Percentiles rank a stretch among this genome's conserved stretches.
These are phyloP conservation scores for Chionomys nivalis DNA, from an alignment of 2,113 vertebrate genomes.

Conservation along the genomic window DNA sequence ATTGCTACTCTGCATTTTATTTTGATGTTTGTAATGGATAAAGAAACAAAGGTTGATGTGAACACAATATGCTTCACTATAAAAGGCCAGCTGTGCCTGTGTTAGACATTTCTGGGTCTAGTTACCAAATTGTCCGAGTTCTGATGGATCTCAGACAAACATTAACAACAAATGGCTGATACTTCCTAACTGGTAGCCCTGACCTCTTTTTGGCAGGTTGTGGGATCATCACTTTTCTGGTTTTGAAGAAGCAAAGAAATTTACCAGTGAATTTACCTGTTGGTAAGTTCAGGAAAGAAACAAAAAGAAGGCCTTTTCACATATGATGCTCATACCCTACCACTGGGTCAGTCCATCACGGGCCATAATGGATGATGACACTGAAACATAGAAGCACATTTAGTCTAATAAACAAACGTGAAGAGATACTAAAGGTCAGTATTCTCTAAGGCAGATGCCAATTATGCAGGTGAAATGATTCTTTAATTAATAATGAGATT, in stretches of 20 bases:
- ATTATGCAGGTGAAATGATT: constrained; percentile 84
- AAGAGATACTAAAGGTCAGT: constrained; percentile 84
- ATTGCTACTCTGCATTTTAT: constrained; percentile 32
- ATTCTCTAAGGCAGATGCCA: constrained; percentile 85
- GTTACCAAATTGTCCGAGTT: constrained; percentile 64
- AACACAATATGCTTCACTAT: constrained; percentile 71
- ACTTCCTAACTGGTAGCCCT: constrained; percentile 30
- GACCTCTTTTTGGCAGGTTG: neutral
- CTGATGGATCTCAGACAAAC: constrained; percentile 48
- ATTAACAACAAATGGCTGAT: constrained; percentile 21
- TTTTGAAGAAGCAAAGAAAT: constrained; percentile 76
- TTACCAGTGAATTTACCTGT: constrained; percentile 82
- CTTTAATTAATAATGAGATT: constrained; percentile 86
- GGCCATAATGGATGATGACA: constrained; percentile 78
- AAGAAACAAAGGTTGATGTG: constrained; percentile 65
- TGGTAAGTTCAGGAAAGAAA: constrained; percentile 78
- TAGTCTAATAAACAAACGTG: constrained; percentile 82
- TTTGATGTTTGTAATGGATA: constrained; percentile 61
- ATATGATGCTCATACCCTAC: constrained; percentile 11
- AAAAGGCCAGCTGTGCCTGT: constrained; percentile 54
- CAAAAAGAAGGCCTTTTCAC: constrained; percentile 55
- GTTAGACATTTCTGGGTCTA: constrained; percentile 63
- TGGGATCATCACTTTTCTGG: constrained; percentile 37
- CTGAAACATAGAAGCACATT: constrained; percentile 81
- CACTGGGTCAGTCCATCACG: constrained; percentile 67